A percentile compares a stretch with the other conserved stretches of the same genome.
phyloP scores from a whole-genome alignment of 2,113 vertebrate species.

The Alethe castanea region DNA sequence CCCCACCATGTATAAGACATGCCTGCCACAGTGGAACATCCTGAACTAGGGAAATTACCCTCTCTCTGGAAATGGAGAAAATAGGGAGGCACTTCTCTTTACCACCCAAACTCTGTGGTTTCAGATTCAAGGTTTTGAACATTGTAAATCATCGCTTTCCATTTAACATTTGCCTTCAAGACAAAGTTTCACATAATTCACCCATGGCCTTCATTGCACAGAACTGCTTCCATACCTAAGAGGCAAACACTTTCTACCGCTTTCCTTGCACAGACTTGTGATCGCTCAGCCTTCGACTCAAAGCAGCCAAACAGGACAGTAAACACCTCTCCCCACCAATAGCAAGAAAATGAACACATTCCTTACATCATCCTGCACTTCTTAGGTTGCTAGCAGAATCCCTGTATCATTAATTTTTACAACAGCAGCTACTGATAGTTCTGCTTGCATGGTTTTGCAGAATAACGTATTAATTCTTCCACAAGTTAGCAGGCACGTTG shows the following conservation, averaged over 20 bases:
- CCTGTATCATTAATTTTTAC: background rate
- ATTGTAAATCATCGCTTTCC: background rate
- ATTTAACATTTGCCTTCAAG: background rate
- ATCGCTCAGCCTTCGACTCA: fast-evolving
- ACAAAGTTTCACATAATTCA: background rate
- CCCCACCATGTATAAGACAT: background rate
- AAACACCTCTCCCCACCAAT: background rate
- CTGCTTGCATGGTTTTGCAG: background rate
- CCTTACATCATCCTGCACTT: background rate
- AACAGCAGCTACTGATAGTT: background rate
- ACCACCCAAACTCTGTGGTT: background rate
- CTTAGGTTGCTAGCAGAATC: background rate
- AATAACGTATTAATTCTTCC: background rate
- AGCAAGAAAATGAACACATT: background rate
- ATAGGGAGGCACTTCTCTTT: background rate
- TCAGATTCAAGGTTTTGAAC: background rate
- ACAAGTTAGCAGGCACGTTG: background rate
- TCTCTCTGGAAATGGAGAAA: background rate
- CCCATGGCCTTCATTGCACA: background rate
- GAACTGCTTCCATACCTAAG: background rate
- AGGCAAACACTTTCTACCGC: background rate
- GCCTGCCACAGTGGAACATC: background rate
- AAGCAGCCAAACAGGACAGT: background rate
- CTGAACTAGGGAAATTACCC: background rate
- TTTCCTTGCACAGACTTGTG: background rate